Percentiles rank a stretch among this genome's conserved stretches.
phyloP scores from a whole-genome alignment of 2,797 vertebrate genomes.

The Pampus argenteus region DNA sequence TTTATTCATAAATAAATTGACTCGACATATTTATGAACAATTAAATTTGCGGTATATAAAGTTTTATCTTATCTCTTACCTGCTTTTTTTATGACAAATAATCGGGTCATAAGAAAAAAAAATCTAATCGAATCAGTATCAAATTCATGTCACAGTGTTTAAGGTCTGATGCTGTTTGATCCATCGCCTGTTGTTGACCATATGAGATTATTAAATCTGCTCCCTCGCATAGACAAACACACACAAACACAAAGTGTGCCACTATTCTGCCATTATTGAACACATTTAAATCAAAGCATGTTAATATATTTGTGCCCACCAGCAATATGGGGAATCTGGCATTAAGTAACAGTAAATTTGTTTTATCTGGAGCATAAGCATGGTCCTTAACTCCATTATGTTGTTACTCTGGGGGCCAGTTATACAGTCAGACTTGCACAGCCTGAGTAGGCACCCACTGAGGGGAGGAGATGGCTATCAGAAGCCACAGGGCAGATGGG shows the following conservation, averaged over 20 bases:
- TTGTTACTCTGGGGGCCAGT: conserved; percentile 67
- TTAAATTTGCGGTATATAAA: no score
- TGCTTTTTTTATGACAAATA: no score
- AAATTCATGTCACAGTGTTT: neutral
- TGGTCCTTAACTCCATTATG: conserved; percentile 73
- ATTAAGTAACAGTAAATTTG: conserved; percentile 66
- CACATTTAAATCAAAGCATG: conserved; percentile 37
- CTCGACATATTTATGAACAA: no score
- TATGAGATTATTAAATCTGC: conserved; percentile 2
- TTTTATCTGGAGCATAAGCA: conserved; percentile 72
- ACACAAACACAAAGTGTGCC: conserved; percentile 11
- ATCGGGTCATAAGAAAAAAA: no score
- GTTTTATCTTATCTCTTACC: no score
- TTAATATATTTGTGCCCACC: conserved; percentile 43
- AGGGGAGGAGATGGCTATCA: conserved; percentile 82
- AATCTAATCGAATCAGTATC: neutral
- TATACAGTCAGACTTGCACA: conserved; percentile 62
- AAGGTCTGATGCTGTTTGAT: neutral
- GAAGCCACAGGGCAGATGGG: conserved; percentile 65
- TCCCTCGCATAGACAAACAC: conserved; percentile 7
- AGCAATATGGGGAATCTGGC: conserved; percentile 61
- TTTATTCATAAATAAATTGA: neutral
- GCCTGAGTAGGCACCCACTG: conserved; percentile 74
- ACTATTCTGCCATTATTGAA: conserved; percentile 22
- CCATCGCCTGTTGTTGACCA: neutral